Conservation (phyloP, 2,888 invertebrate genomes). For the Volucella zonaria region DNA sequence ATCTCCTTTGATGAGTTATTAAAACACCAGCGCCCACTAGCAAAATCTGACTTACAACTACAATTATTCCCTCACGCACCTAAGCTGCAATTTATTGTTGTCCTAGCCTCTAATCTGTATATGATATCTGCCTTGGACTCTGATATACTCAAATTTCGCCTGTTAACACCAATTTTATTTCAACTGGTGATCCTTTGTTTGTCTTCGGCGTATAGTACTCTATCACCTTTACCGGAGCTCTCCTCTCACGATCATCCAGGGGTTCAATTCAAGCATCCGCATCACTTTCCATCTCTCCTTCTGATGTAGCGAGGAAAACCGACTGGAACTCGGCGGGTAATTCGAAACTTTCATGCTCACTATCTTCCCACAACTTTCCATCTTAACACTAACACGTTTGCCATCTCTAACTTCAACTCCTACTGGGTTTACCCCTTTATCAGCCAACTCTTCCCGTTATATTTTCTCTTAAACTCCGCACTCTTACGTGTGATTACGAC, state of each 20-base stretch:
- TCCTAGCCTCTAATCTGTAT: too few species aligned
- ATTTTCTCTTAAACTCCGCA: too few species aligned
- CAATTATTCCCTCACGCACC: constrained; percentile 1
- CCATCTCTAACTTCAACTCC: too few species aligned
- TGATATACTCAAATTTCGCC: constrained; percentile 23
- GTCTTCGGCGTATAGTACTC: background rate
- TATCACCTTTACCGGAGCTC: background rate
- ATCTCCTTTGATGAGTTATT: too few species aligned
- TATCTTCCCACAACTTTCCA: background rate
- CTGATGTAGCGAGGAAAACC: background rate
- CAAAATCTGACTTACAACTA: too few species aligned
- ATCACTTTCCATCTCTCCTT: background rate
- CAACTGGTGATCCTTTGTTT: constrained; percentile 43
- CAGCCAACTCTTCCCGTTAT: too few species aligned
- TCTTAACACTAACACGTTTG: background rate
- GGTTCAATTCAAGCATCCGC: background rate
- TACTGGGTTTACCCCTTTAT: too few species aligned
- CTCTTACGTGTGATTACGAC: too few species aligned
- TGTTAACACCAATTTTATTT: constrained; percentile 56
- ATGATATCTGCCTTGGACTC: too few species aligned
- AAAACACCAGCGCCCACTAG: too few species aligned
- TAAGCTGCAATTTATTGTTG: too few species aligned
- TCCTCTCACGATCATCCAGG: background rate
- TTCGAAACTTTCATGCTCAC: background rate
- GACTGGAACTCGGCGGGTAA: background rate